Conservation (phyloP, 2,888 invertebrate species). For the Amiota mariae region DNA sequence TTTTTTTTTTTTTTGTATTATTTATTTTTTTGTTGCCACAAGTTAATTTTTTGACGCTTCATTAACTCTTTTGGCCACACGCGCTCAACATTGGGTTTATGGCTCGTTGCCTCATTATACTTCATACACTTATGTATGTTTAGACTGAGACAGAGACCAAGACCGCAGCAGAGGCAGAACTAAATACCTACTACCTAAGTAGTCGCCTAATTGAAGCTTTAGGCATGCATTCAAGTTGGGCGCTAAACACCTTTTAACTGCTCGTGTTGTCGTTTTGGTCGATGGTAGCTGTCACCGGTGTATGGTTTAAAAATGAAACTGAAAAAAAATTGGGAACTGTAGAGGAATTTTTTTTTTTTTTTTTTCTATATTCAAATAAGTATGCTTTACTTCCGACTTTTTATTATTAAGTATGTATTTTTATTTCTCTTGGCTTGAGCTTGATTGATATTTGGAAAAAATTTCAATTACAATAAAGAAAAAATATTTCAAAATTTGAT, state of each 20-base stretch:
- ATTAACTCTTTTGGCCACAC: constrained; percentile 69
- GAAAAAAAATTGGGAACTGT: constrained; percentile 5
- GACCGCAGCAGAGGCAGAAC: no score
- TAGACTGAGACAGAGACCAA: no score
- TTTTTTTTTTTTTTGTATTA: constrained; percentile 31
- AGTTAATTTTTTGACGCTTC: constrained; percentile 66
- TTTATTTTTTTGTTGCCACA: constrained; percentile 43
- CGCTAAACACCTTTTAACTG: constrained; percentile 56
- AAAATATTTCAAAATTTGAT: constrained; percentile 40
- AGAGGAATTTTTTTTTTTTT: background rate
- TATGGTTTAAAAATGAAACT: constrained; percentile 25
- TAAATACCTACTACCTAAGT: no score
- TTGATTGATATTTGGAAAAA: constrained; percentile 1
- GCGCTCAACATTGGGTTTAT: constrained; percentile 51
- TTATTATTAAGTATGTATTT: constrained; percentile 8
- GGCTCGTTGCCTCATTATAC: background rate
- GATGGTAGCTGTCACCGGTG: background rate
- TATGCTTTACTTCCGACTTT: constrained; percentile 60
- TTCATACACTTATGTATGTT: no score
- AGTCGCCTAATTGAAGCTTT: constrained; percentile 52
- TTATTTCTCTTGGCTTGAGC: background rate
- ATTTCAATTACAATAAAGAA: constrained; percentile 30
- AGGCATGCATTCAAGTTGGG: constrained; percentile 32
- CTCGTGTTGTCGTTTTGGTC: constrained; percentile 22
- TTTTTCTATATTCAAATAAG: constrained; percentile 25